A percentile compares a stretch with the other conserved stretches of the same genome.
phyloP scores from a whole-genome alignment of 2,797 vertebrate genomes.

The Loriculus beryllinus region DNA sequence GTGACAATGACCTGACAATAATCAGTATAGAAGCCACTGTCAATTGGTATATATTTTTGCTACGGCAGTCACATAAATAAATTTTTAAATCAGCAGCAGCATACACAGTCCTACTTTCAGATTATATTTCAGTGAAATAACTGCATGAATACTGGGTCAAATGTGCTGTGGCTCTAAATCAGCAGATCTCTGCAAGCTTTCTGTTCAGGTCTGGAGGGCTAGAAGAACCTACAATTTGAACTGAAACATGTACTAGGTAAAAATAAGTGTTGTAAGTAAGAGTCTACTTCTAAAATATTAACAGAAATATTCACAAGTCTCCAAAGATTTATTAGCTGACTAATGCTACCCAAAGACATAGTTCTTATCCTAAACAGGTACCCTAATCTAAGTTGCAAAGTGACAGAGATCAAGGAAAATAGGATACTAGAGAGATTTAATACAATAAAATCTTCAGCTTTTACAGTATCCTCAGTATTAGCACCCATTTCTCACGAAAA shows the following conservation, averaged over 20 bases:
- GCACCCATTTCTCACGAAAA: not conserved
- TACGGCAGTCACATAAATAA: not conserved
- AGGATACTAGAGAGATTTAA: not conserved
- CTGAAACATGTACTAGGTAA: not conserved
- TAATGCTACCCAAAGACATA: not conserved
- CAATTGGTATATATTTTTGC: not conserved
- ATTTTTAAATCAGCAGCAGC: not conserved
- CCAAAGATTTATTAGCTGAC: not conserved
- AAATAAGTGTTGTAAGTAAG: not conserved
- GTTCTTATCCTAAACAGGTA: not conserved
- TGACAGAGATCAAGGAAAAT: not conserved
- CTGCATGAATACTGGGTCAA: not conserved
- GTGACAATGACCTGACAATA: not conserved
- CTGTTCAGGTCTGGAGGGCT: not conserved
- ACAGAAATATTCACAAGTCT: not conserved
- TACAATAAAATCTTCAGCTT: not conserved
- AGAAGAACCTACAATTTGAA: not conserved
- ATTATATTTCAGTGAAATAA: not conserved
- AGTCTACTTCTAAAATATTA: not conserved
- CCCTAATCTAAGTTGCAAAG: not conserved
- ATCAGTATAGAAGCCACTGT: not conserved
- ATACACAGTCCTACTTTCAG: not conserved
- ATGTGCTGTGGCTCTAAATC: not conserved
- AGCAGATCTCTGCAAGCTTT: not conserved
- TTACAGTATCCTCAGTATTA: not conserved